phyloP scores from a whole-genome alignment of 2,888 invertebrate genomes.

The Neoitamus cyanurus region DNA sequence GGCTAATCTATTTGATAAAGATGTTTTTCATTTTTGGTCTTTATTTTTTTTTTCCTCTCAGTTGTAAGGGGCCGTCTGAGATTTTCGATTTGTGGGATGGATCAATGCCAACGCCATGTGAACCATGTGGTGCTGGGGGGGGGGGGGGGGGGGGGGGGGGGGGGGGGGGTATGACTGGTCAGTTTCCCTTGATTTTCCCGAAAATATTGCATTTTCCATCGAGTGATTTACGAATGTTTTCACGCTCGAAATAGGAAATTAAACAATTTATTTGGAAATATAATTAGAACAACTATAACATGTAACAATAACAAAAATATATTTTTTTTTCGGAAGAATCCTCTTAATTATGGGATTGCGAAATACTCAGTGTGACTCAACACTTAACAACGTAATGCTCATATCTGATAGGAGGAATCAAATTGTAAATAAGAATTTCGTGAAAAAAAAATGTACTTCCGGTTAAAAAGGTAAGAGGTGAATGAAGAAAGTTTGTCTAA shows the following conservation, averaged over 20 bases:
- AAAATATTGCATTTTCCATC: neutral
- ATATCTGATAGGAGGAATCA: neutral
- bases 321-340: neutral
- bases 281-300: neutral
- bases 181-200: neutral
- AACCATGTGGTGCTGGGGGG: neutral
- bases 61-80: neutral
- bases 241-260: neutral
- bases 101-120: neutral
- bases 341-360: neutral
- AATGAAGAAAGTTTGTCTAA: no score
- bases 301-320: neutral
- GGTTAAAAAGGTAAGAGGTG: neutral
- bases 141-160: neutral
- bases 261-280: neutral
- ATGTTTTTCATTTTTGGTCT: neutral
- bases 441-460: neutral
- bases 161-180: neutral
- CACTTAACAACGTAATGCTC: neutral
- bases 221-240: neutral
- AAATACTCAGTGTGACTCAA: neutral
- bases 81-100: neutral
- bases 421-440: neutral
- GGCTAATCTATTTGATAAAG: neutral
- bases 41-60: neutral